Percentiles rank a stretch among this genome's conserved stretches.
Conservation (phyloP, 2,888 invertebrate species). For the Amblyjoppa fuscipennis region DNA sequence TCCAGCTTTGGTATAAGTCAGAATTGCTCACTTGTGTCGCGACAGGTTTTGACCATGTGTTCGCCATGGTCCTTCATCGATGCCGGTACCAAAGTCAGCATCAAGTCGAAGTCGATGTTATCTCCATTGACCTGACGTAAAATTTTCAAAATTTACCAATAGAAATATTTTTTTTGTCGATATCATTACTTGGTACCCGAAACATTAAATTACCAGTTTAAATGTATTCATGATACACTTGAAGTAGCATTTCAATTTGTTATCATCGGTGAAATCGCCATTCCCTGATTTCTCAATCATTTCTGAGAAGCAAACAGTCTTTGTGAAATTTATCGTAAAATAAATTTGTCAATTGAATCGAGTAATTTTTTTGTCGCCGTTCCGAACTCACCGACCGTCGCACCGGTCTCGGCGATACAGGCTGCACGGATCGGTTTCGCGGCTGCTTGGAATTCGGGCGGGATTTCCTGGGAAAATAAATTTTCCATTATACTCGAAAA, state of each 20-base stretch:
- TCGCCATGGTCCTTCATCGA: conserved; percentile 60
- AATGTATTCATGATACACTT: conserved; percentile 75
- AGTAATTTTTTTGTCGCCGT: neutral
- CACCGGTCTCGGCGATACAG: neutral
- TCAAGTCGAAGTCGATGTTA: conserved; percentile 66
- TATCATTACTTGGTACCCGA: neutral
- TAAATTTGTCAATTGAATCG: too few relatives aligned
- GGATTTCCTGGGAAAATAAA: neutral
- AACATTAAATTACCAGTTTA: conserved; percentile 70
- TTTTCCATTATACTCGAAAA: too few relatives aligned
- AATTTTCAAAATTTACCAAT: neutral
- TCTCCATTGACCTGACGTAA: conserved; percentile 51
- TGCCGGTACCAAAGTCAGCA: conserved; percentile 69
- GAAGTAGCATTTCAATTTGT: conserved; percentile 74
- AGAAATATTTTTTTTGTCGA: neutral
- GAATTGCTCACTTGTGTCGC: conserved; percentile 65
- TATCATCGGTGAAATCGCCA: neutral
- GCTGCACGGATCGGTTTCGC: neutral
- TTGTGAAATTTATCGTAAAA: neutral
- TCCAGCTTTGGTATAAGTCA: neutral
- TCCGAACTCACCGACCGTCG: neutral
- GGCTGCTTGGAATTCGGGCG: neutral
- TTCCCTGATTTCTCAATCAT: neutral
- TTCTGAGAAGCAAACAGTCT: neutral
- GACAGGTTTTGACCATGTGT: conserved; percentile 72